Base-by-base conservation (phyloP, 1,140 invertebrate species). In the Nephila pilipes region DNA sequence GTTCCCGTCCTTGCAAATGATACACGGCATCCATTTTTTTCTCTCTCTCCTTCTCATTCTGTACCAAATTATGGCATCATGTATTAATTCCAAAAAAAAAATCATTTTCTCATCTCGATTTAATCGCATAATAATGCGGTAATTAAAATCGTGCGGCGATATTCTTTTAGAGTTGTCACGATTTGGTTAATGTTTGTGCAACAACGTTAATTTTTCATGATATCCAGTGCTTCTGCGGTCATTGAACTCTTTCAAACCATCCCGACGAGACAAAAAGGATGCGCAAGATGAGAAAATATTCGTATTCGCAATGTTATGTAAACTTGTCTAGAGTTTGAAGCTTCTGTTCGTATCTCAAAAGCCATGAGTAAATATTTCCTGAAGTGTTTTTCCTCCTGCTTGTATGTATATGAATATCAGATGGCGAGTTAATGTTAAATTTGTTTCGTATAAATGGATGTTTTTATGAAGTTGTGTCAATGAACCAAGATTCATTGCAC, bases 291-390 rank as follows among this genome's bases (percentile, higher is more conserved):
- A 54, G 29, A 83, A 83, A 54, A 46, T 29, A n/a, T 25, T 65
- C 63, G 46, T 46, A 83, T 55, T 54, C 29, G 81, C 81, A 55
- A 55, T 83, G 81, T 83, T 57, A 29, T 83, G 81, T 57, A 83
- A 83, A 83, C 81, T 83, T 25, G n/a, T 12, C 25, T 46, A 46
- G 22, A 32, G n/a, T 58, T 75, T 75, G 69, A 25, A 75, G 16
- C 29, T 36, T 32, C 29, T 75, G 8, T 32, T 75, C 63, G 18
- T 18, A 60, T 60, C 58, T 60, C 58, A 32, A 10, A 22, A 32
- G 63, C 14, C 63, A 69, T 32, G 63, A 69, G 63, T 69, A 75
- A 75, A 75, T 75, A 75, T 36, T 32, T 18, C 5, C 25, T 36
- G 32, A 14, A 29, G 18, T 29, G 32, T 36, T 32, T 14, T 75